These are phyloP conservation scores for Stenolophus ochropezus DNA, from an alignment of 2,888 invertebrate species.

Conservation along the genomic window DNA sequence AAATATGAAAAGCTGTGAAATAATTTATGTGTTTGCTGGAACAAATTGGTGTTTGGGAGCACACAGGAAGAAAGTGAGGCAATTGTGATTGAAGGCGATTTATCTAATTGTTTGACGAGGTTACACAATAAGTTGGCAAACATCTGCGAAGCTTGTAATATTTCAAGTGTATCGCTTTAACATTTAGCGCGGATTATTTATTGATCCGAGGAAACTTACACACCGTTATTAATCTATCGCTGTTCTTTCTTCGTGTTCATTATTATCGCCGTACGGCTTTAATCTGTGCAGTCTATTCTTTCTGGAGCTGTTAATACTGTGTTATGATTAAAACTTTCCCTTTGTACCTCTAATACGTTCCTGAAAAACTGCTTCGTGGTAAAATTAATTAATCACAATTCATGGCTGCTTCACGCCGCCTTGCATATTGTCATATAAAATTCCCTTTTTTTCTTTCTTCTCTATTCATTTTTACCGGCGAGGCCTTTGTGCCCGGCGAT, in stretches of 20 bases:
- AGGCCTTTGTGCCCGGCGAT: constrained; percentile 41
- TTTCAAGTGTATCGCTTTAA: constrained; percentile 5
- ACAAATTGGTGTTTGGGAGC: too few species aligned
- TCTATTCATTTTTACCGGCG: constrained; percentile 55
- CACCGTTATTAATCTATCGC: constrained; percentile 19
- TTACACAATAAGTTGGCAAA: neutral
- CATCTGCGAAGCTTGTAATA: constrained; percentile 2
- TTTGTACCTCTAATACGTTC: constrained; percentile 49
- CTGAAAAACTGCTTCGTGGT: constrained; percentile 43
- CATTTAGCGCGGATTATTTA: constrained; percentile 46
- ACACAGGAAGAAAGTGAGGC: too few species aligned
- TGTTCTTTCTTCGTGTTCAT: constrained; percentile 43
- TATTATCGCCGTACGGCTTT: constrained; percentile 50
- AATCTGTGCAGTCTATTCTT: constrained; percentile 54
- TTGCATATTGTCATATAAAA: constrained; percentile 55
- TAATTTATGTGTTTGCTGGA: too few species aligned
- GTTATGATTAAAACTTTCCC: constrained; percentile 53
- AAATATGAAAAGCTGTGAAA: too few species aligned
- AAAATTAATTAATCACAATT: constrained; percentile 58
- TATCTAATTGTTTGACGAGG: neutral
- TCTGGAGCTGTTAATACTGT: constrained; percentile 51
- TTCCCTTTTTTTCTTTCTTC: constrained; percentile 37
- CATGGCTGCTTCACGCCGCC: constrained; percentile 21
- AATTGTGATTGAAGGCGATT: neutral
- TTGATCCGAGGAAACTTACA: constrained; percentile 46